Conservation (phyloP, 2,888 invertebrate genomes). For the Cantharis rufa region DNA sequence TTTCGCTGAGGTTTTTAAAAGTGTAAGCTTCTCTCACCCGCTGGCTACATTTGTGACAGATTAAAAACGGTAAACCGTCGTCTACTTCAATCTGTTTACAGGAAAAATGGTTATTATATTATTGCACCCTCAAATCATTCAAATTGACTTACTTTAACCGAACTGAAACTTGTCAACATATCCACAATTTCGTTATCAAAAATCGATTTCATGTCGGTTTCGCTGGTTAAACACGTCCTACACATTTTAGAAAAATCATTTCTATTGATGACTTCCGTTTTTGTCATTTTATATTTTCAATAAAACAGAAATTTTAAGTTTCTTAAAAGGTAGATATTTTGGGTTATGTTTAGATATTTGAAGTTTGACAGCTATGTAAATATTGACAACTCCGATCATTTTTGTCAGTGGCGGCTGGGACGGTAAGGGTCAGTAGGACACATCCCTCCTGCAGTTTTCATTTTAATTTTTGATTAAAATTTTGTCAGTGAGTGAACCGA, state of each 20-base stretch:
- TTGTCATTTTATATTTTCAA: background rate
- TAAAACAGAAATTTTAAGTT: background rate
- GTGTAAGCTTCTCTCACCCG: slow-evolving; percentile 34
- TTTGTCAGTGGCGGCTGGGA: too few species aligned
- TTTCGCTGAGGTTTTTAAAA: slow-evolving; percentile 43
- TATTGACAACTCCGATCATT: background rate
- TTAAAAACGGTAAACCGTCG: slow-evolving; percentile 43
- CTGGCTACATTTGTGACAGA: slow-evolving; percentile 41
- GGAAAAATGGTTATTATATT: background rate
- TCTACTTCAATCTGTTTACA: slow-evolving; percentile 42
- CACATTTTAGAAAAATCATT: slow-evolving; percentile 29
- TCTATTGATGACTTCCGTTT: background rate
- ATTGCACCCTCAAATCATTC: background rate
- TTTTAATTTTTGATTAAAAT: too few species aligned
- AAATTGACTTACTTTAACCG: slow-evolving; percentile 25
- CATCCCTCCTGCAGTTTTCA: too few species aligned
- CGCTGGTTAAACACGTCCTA: slow-evolving; percentile 30
- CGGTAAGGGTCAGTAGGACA: too few species aligned
- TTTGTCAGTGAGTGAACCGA: too few species aligned
- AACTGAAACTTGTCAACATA: slow-evolving; percentile 26
- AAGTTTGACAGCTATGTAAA: background rate
- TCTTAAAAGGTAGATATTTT: background rate
- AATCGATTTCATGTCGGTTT: slow-evolving; percentile 27
- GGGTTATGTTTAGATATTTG: background rate
- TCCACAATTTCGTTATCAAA: slow-evolving; percentile 28